These are phyloP conservation scores for Sabatieria punctata DNA, from an alignment of 2,888 invertebrate genomes.

Conservation along the genomic window DNA sequence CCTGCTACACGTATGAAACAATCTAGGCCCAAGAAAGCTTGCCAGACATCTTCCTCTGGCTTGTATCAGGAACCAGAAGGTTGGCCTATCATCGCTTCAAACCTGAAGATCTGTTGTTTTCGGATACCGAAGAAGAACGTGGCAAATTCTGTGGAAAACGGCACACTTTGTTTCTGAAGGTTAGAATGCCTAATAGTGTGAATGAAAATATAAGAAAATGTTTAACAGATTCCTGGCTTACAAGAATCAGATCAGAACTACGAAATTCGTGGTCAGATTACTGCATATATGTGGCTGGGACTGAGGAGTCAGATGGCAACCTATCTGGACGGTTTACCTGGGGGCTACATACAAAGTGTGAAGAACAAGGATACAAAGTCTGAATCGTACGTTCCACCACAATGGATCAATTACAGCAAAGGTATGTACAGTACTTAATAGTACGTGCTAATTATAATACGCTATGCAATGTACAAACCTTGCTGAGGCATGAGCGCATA, in stretches of 20 bases:
- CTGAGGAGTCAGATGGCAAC: neutral
- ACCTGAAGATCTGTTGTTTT: conserved; percentile 60
- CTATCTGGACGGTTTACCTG: conserved; percentile 1
- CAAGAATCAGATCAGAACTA: too few relatives aligned
- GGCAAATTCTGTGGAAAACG: conserved; percentile 63
- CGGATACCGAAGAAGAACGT: conserved; percentile 55
- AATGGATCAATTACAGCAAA: neutral
- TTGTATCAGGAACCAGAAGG: conserved; percentile 64
- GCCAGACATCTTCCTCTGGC: conserved; percentile 64
- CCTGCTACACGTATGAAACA: too few relatives aligned
- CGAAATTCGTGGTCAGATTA: neutral
- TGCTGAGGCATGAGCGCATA: too few relatives aligned
- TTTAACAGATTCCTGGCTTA: conserved; percentile 2
- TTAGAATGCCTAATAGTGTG: too few relatives aligned
- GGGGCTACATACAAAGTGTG: too few relatives aligned
- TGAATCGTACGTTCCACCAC: neutral
- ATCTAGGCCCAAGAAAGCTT: conserved; percentile 3
- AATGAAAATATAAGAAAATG: neutral
- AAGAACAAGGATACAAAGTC: too few relatives aligned
- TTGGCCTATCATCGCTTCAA: conserved; percentile 64
- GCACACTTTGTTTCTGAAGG: conserved; percentile 23
- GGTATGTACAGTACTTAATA: neutral
- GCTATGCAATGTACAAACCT: too few relatives aligned
- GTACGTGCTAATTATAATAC: too few relatives aligned
- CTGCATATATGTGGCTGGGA: conserved; percentile 5